phyloP scores from a whole-genome alignment of 2,888 invertebrate species.

The Nowickia ferox region DNA sequence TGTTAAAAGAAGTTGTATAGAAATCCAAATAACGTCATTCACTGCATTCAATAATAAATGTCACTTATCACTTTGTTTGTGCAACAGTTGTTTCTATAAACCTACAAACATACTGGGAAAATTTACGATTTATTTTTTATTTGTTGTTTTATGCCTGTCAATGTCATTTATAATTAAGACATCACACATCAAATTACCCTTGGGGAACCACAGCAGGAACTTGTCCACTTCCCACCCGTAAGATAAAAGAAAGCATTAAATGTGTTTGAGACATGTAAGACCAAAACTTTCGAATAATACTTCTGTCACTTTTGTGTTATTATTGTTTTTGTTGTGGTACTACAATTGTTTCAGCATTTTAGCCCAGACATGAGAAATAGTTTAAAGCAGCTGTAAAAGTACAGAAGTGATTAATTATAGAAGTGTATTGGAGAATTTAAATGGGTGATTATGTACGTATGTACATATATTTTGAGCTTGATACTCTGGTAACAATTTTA shows the following conservation, averaged over 20 bases:
- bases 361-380: not conserved
- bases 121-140: constrained; percentile 17
- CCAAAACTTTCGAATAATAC: not conserved
- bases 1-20: not conserved
- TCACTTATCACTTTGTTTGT: not conserved
- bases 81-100: constrained; percentile 14
- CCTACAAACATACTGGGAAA: constrained; percentile 32
- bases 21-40: not conserved
- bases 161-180: constrained; percentile 8
- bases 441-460: too few relatives aligned
- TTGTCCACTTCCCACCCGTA: constrained; percentile 58
- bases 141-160: constrained; percentile 22
- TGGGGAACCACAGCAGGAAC: constrained; percentile 40
- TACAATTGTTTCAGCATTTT: not conserved
- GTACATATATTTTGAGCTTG: too few relatives aligned
- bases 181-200: constrained; percentile 32
- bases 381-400: too few relatives aligned
- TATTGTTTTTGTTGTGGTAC: not conserved
- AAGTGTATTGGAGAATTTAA: too few relatives aligned
- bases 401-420: too few relatives aligned
- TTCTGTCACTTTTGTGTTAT: not conserved
- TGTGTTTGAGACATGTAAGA: constrained; percentile 6
- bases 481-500: too few relatives aligned
- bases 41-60: constrained; percentile 1
- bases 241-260: constrained; percentile 35